Base-by-base conservation (phyloP, 2,888 invertebrate genomes). In the Parnassius orleans region DNA sequence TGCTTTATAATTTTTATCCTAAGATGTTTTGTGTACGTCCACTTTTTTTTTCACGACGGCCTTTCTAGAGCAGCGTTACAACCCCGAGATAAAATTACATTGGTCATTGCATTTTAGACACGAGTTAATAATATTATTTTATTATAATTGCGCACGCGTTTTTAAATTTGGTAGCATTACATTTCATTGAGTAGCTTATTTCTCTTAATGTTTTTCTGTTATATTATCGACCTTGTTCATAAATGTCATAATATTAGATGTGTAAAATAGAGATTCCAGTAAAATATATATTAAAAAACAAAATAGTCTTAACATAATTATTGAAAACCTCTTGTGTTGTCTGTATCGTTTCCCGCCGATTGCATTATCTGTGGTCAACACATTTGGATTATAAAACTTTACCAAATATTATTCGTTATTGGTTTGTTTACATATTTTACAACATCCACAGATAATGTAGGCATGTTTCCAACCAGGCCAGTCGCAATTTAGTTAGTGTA, bases 171-270 rank as follows among this genome's bases (percentile, higher is more conserved):
- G 75, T 76, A 76, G 75, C 71, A 71, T 77, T 78, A 74, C 71
- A 76, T 70, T 76, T 77, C 75, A 69, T 77, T 79, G 77, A 67
- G 78, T 86, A 81, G 82, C 71, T 79, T 82, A 82, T 78, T 76
- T 73, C 15, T 15, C 10, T 72, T 74, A 77, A 74, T 77, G 19
- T 14, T 63, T 70, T 65, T 69, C 66, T 66, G 79, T 84, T 81
- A 80, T 80, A 76, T 78, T 76, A 82, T 84, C 80, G 81, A 82
- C 83, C 83, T 69, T 68, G 81, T 84, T 84, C 75, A 81, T 84
- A 81, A 80, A 83, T 85, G 86, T 87, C 86, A 86, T 86, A 84
- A 86, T 86, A 85, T 80, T 86, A 85, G 81, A 81, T 86, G 80
- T 87, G 83, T 87, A 84, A 81, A 83, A 87, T 86, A 87, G 84